Base-by-base conservation (phyloP, 2,888 invertebrate genomes). In the Mesorhabditis spiculigera region DNA sequence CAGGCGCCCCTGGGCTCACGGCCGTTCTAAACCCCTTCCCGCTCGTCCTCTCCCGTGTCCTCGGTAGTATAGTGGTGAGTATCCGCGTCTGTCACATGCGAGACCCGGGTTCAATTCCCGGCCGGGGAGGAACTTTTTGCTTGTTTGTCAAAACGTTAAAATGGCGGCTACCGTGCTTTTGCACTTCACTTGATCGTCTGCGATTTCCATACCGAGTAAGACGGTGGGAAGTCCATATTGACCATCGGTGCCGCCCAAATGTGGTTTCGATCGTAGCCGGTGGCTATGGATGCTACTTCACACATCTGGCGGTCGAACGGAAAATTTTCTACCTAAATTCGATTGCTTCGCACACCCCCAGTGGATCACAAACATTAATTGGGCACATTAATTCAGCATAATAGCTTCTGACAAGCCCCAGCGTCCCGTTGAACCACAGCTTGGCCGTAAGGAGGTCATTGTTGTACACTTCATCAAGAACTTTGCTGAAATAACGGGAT, bases 41-140 rank as follows among this genome's bases (percentile, higher is more conserved):
- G 28, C 28, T 3, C 3, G 28, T 28, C 28, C 28, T 28, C 28
- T 28, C 28, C 28, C 28, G 28, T 28, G 28, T 28, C 28, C 28
- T 28, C 28, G 28, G 28, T 78, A 78, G 79, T 80, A 80, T 78
- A 78, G 78, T 80, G 79, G 78, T 78, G 67, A 78, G 79, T 80
- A 80, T 78, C 79, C 78, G 79, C 79, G 78, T 71, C 78, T 80
- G 78, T 78, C 78, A 78, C 78, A 71, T 78, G 79, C 78, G 78
- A 78, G 79, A 80, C 78, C 79, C 79, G 79, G 77, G 79, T 78
- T 80, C 78, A 73, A 78, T 78, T 78, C 79, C 78, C 79, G 78
- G 78, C 28, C 28, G 28, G 28, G 28, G 28, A 28, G 28, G 3
- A 28, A 28, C 28, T 28, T 28, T 28, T 28, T 28, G 28, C 28